Base-by-base conservation (phyloP, 2,113 vertebrate species). In the Vanacampus margaritifer region DNA sequence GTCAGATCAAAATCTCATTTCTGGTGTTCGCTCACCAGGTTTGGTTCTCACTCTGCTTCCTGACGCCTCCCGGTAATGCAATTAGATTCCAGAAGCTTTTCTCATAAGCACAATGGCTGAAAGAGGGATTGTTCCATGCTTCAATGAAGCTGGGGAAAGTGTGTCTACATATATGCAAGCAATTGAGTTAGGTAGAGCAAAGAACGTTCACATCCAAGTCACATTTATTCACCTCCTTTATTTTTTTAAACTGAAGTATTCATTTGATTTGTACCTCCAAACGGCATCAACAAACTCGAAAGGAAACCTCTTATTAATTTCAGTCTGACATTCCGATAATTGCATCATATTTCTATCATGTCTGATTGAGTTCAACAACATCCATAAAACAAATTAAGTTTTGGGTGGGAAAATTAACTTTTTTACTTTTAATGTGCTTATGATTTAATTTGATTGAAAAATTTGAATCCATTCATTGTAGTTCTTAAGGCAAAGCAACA, bases 71-170 rank as follows among this genome's bases (percentile, higher is more conserved):
- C 48, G 64, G 74, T 91, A 89, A 91, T 91, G 78, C 88, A 91
- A 91, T 92, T 92, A 91, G 85, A 87, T 84, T 83, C 83, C 59
- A 79, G 88, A 88, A 84, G 86, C 84, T 89, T 84, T 85, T 81
- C 80, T 82, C 71, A 72, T 73, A 76, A 89, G 90, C 79, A 48
- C 16, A 81, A 87, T 84, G 43, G 65, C 63, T 80, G 75, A 79
- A 82, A 82, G 71, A 72, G 67, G 68, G 82, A 89, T 88, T 89
- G 77, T 79, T 87, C 80, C 79, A 83, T 65, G 77, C 71, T 79
- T 81, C 76, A 76, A 36, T 80, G 72, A 78, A 79, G 78, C 75
- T 76, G 76, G 64, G 69, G 67, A 78, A 73, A 63, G 76, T 64
- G 67, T 78, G 78, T 60, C 59, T 62, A 64, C 26, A 72, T 73